phyloP scores from a whole-genome alignment of 2,888 invertebrate genomes.

The Troides oblongomaculatus region DNA sequence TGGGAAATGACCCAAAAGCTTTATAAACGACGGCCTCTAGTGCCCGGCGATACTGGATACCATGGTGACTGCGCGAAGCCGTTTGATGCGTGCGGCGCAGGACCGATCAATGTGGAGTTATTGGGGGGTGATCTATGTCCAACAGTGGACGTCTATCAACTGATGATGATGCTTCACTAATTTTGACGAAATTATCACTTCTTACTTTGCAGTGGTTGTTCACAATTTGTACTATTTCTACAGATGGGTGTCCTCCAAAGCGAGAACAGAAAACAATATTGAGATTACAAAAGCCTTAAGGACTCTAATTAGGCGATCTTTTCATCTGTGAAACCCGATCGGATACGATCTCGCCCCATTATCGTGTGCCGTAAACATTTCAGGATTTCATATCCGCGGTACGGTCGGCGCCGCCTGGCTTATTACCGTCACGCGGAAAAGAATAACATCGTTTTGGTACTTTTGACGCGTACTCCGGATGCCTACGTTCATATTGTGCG shows the following conservation, averaged over 20 bases:
- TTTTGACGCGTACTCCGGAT: slow-evolving; percentile 78
- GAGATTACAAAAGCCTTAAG: slow-evolving; percentile 71
- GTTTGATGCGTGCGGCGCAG: no score
- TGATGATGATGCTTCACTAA: no score
- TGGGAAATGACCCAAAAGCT: no score
- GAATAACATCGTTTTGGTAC: slow-evolving; percentile 78
- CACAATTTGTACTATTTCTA: slow-evolving; percentile 63
- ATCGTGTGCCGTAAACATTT: slow-evolving; percentile 75
- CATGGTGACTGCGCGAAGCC: no score
- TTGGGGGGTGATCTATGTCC: no score
- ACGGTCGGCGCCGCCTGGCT: slow-evolving; percentile 69
- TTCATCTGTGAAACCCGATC: slow-evolving; percentile 69
- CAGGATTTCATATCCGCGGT: slow-evolving; percentile 73
- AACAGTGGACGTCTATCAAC: no score
- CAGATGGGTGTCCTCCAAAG: slow-evolving; percentile 58
- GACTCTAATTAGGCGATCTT: slow-evolving; percentile 72
- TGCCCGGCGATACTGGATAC: no score
- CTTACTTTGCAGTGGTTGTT: slow-evolving; percentile 43
- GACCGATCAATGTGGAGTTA: no score
- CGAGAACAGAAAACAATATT: slow-evolving; percentile 73
- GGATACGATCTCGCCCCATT: slow-evolving; percentile 69
- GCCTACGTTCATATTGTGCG: slow-evolving; percentile 78
- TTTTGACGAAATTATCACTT: no score
- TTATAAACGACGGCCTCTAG: no score
- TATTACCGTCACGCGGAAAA: slow-evolving; percentile 77